Evolutionary conservation across 1,140 invertebrate genomes (phyloP), one percentile per base, ranked within the genome.

Genomic region (Oryctes rhinoceros): DNA sequence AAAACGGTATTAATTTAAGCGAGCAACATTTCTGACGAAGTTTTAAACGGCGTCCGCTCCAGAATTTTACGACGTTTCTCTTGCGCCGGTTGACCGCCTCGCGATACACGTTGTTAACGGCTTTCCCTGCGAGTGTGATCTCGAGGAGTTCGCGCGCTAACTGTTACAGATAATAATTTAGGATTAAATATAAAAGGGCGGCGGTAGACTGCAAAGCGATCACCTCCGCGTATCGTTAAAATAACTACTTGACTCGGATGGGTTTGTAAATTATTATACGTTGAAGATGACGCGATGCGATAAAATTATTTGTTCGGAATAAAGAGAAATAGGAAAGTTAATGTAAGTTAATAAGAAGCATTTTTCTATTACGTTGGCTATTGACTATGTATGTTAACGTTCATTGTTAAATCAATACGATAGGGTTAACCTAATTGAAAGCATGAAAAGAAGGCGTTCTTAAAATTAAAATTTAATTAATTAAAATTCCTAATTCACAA

Each of bases 1-100:
- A 59, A 59, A 59, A 18, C 18, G n/a, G 53, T 59, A 59, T 59
- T 59, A 59, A 59, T 59, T 59, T 59, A 59, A 59, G 53, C 53
- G 53, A 59, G 39, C 39, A 59, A 59, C 15, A 59, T 59, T 59
- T 59, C 5, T 18, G 53, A 59, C 53, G 53, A 59, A 59, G 15
- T 59, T 59, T 59, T 59, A 59, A 59, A 18, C 53, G 53, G 3
- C 53, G 53, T 59, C 53, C 53, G 53, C 6, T 18, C 18, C 18
- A 18, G 53, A 7, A 59, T 59, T 59, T 59, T 59, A 59, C 6
- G 53, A 59, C 53, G 53, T 59, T 59, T 59, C 53, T 6, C 18
- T 15, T 59, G 20, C 53, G 15, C 15, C 15, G 53, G 5, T 18
- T 59, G 53, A 59, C 53, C 53, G 53, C 15, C 18, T 18, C 6